A percentile compares a stretch with the other conserved stretches of the same genome.
Evolutionary conservation across 2,797 vertebrate genomes (phyloP).

Genomic region (Anguilla marmorata): DNA sequence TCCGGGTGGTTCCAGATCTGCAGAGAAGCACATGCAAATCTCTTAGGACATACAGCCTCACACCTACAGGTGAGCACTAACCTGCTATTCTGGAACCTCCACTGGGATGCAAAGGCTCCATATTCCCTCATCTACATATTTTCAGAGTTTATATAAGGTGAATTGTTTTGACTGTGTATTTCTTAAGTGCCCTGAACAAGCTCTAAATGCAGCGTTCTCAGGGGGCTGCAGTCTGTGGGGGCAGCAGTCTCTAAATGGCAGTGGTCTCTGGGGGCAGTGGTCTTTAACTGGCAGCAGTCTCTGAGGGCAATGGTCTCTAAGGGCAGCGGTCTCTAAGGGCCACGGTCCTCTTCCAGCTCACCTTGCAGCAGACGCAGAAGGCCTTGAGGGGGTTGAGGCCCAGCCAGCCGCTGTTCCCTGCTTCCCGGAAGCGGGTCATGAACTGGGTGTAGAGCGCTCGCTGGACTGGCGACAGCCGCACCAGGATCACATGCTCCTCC

Average conservation of each 20-base stretch:
- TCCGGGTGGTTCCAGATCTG: slow-evolving; percentile 99
- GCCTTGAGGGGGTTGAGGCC: slow-evolving; percentile 97
- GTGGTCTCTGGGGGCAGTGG: too few species aligned
- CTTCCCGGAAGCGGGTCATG: slow-evolving; percentile 96
- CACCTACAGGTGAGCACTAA: neutral
- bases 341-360: slow-evolving; percentile 51
- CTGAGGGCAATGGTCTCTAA: too few species aligned
- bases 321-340: too few species aligned
- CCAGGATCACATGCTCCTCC: slow-evolving; percentile 93
- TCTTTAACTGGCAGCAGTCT: too few species aligned
- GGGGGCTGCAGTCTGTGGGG: too few species aligned
- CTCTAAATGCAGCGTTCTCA: too few species aligned
- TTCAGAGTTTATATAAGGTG: neutral
- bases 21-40: neutral
- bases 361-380: slow-evolving; percentile 99
- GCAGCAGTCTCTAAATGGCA: too few species aligned
- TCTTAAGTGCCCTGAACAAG: too few species aligned
- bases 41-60: neutral
- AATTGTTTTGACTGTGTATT: neutral
- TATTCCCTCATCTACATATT: neutral
- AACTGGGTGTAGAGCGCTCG: slow-evolving; percentile 94
- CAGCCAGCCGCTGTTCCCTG: slow-evolving; percentile 95
- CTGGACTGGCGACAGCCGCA: slow-evolving; percentile 91
- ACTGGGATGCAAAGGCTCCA: neutral
- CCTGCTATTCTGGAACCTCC: neutral